Percentiles rank a stretch among this genome's conserved stretches.
Conservation (phyloP, 2,113 vertebrate genomes). For the Furnarius figulus region DNA sequence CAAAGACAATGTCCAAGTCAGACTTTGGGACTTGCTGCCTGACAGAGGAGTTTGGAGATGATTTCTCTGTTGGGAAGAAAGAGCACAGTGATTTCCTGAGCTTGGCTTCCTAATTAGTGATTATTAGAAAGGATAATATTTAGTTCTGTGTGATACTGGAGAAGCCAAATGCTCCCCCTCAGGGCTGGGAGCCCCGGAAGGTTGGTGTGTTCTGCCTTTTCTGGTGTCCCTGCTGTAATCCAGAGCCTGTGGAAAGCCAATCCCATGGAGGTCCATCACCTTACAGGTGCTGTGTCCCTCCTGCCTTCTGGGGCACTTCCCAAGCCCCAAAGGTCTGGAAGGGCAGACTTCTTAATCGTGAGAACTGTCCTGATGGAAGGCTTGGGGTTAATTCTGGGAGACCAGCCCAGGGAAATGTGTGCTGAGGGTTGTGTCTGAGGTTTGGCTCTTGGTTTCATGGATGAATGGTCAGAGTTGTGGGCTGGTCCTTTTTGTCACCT, state of each 20-base stretch:
- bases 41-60: neutral
- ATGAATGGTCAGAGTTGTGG: accelerated
- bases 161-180: neutral
- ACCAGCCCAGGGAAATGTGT: accelerated
- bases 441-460: accelerated
- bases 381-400: neutral
- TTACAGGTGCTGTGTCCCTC: neutral
- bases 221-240: neutral
- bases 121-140: neutral
- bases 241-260: neutral
- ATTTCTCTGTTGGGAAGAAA: neutral
- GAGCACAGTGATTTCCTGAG: neutral
- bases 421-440: neutral
- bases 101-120: neutral
- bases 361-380: neutral
- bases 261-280: neutral
- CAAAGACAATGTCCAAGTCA: neutral
- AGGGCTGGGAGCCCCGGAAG: neutral
- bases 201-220: neutral
- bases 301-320: neutral
- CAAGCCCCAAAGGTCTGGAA: neutral
- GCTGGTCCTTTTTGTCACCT: neutral
- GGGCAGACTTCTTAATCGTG: accelerated
- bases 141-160: neutral
- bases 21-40: neutral